Percentiles rank a stretch among this genome's conserved stretches.
phyloP scores from a whole-genome alignment of 2,888 invertebrate genomes.

The Euphydryas editha region DNA sequence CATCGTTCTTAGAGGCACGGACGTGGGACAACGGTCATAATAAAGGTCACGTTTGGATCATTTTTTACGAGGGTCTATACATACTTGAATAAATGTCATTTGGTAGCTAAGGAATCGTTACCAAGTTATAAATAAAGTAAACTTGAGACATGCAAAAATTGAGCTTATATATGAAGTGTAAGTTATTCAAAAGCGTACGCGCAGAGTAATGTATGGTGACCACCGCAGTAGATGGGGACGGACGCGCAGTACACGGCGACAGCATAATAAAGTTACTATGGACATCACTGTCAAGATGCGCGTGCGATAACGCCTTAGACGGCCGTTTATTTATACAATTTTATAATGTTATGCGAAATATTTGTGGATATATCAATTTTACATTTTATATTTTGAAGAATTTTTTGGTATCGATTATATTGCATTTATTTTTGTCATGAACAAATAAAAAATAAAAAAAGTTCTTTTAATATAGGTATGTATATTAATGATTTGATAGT shows the following conservation, averaged over 20 bases:
- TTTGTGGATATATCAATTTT: background rate
- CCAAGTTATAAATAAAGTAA: background rate
- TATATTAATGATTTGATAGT: too few relatives aligned
- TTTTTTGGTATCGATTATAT: too few relatives aligned
- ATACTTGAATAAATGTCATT: background rate
- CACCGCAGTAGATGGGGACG: slow-evolving; percentile 59
- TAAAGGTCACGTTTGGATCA: slow-evolving; percentile 12
- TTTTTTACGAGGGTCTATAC: background rate
- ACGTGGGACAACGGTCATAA: slow-evolving; percentile 22
- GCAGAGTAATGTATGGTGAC: slow-evolving; percentile 60
- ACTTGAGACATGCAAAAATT: slow-evolving; percentile 8
- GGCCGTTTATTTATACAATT: slow-evolving; percentile 43
- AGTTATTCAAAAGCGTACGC: slow-evolving; percentile 55
- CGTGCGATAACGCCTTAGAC: slow-evolving; percentile 63
- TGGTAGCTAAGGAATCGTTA: background rate
- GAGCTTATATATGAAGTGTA: slow-evolving; percentile 28
- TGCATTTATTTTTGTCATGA: too few relatives aligned
- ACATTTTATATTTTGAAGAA: background rate
- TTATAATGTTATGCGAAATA: slow-evolving; percentile 10
- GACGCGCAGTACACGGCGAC: slow-evolving; percentile 61
- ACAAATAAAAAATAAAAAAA: too few relatives aligned
- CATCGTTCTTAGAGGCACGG: slow-evolving; percentile 56
- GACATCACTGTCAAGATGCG: slow-evolving; percentile 61
- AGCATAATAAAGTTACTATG: slow-evolving; percentile 63
- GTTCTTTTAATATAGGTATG: too few relatives aligned